Evolutionary conservation across 1,140 invertebrate genomes (phyloP), one percentile per base, ranked within the genome.

Genomic region (Pteromalus puparum): DNA sequence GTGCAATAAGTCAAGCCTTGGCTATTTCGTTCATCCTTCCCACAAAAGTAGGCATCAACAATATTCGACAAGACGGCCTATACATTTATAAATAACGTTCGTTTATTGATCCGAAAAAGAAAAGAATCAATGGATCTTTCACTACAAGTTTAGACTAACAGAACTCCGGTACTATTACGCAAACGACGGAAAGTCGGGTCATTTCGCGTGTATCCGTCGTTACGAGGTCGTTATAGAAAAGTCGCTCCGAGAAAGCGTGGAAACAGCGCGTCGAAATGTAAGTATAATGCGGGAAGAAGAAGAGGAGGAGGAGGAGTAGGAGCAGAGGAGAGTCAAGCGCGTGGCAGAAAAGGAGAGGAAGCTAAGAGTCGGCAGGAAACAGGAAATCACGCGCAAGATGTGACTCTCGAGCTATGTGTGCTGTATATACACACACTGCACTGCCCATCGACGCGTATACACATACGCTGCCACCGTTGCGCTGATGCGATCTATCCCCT

Each of bases 361-460:
- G 65, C 42, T 46, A 28, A 73, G 83, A 26, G 34, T n/a, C 53
- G 53, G 61, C 83, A 84, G 83, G 83, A 84, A 84, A 81, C 83
- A 81, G 83, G 83, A 84, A 84, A 84, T 80, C 83, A 84, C 83
- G 83, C 78, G 70, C 83, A 84, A 84, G 83, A 68, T 81, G 83
- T 42, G 82, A 72, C 73, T 42, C 53, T 61, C 18, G 53, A 61
- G 21, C 46, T 15, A 5, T 48, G 15, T 10, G 38, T 9, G 30
- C 30, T 34, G 30, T 34, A 34, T 34, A 34, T 34, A 53, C 0
- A 5, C 18, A 53, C 15, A 26, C n/a, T 61, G 81, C 34, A 67
- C 46, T 82, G 72, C 26, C 42, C 80, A 80, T 48, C 46, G 68
- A 46, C n/a, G 28, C 18, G 15, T 21, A 18, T n/a, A n/a, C 18